Base-by-base conservation (phyloP, 2,888 invertebrate species). In the Caenorhabditis imperialis region DNA sequence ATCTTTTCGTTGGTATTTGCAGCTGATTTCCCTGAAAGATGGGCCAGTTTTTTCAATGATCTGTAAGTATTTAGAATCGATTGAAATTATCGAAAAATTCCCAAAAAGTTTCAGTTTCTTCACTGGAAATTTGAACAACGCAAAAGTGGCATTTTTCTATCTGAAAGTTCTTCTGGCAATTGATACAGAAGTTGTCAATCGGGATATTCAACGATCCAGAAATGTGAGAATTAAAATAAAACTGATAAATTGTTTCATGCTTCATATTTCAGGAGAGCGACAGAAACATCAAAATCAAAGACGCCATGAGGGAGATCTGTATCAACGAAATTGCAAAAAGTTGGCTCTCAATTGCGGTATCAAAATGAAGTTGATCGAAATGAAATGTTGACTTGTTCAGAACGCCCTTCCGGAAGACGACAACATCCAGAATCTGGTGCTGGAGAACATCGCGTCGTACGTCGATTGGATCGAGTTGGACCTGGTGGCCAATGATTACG, bases 401-500 rank as follows among this genome's bases (percentile, higher is more conserved):
- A 61, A 60, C 18, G 16, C 61, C 18, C 42, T 65, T 27, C 44
- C 51, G 8, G 50, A 54, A 1, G 78, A 81, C 18, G 60, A 67
- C 1, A 37, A 20, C 1, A 75, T 61, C 18, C 80, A 82, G 35
- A 74, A 69, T 67, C 86, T 89, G 53, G 90, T 90, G 74, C 86
- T 91, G 58, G 89, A 91, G 35, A 90, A 90, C 10, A 89, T 91
- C 54, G 91, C 91, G 2, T 89, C 89, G 22, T 91, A 90, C 83
- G 89, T 91, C 14, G 90, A 91, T 1, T 91, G 91, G 91, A 91
- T 91, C 61, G 91, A 91, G 83, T 90, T 91, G 55, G 89, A 88
- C 47, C 88, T 91, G 33, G 90, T 91, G 22, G 91, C 91, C 44
- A 91, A 91, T 81, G 90, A 91, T 55, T 88, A 89, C 30, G 91